Conservation (phyloP, 2,888 invertebrate genomes). For the Cosmia trapezina region DNA sequence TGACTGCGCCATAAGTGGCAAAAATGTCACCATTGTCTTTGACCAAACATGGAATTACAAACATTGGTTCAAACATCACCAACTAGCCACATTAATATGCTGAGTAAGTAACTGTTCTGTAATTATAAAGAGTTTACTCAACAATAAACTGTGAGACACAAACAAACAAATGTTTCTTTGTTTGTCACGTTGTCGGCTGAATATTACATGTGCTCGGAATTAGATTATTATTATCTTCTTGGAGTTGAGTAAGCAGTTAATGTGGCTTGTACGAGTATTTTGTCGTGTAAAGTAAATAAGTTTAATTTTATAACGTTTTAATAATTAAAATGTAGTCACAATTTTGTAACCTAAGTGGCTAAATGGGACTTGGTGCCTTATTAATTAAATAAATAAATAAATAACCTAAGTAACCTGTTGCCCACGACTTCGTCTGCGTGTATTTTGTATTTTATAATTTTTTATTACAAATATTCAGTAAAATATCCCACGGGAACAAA, state of each 20-base stretch:
- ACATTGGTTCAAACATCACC: slow-evolving; percentile 36
- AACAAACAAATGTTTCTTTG: slow-evolving; percentile 60
- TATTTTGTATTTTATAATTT: too few relatives aligned
- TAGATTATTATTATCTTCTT: slow-evolving; percentile 46
- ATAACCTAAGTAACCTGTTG: too few relatives aligned
- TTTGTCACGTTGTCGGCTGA: slow-evolving; percentile 53
- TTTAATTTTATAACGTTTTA: neutral
- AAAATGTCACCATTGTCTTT: neutral
- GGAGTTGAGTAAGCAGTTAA: slow-evolving; percentile 38
- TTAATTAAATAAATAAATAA: too few relatives aligned
- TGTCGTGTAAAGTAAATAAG: neutral
- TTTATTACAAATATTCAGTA: too few relatives aligned
- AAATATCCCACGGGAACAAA: too few relatives aligned
- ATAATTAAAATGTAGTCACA: neutral
- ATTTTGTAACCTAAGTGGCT: too few relatives aligned
- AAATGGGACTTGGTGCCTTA: too few relatives aligned
- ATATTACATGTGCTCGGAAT: slow-evolving; percentile 49
- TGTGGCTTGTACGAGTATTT: neutral
- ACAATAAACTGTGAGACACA: slow-evolving; percentile 49
- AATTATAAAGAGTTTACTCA: slow-evolving; percentile 65
- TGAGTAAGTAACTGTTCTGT: slow-evolving; percentile 54
- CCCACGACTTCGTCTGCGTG: too few relatives aligned
- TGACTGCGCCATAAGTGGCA: neutral
- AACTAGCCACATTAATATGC: slow-evolving; percentile 56
- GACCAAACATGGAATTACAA: slow-evolving; percentile 16